These are phyloP conservation scores for Perca schrenkii DNA, from an alignment of 2,113 vertebrate species.

Conservation along the genomic window DNA sequence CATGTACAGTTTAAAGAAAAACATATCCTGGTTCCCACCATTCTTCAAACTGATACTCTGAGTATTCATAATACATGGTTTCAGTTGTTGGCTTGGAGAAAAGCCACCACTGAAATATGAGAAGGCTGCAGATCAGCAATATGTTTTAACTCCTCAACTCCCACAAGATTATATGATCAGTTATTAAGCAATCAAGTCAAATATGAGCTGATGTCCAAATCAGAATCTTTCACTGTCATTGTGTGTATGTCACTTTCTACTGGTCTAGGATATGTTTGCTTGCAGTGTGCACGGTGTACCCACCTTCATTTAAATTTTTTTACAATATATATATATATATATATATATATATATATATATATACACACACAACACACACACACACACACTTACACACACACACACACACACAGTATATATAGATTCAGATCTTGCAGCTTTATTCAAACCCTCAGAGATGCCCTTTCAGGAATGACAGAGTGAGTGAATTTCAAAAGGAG, in stretches of 20 bases:
- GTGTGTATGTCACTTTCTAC: not conserved
- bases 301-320: too few species aligned
- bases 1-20: not conserved
- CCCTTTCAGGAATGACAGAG: constrained; percentile 79
- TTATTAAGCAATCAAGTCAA: not conserved
- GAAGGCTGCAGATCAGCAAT: not conserved
- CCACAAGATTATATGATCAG: not conserved
- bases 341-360: too few species aligned
- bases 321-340: too few species aligned
- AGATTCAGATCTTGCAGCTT: constrained; percentile 16
- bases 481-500: constrained; percentile 51
- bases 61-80: not conserved
- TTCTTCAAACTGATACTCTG: not conserved
- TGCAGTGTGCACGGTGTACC: not conserved
- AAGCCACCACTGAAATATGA: not conserved
- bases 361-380: too few species aligned
- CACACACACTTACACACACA: too few species aligned
- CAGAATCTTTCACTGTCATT: not conserved
- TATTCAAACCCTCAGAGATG: constrained; percentile 53
- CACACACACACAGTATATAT: too few species aligned
- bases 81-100: not conserved
- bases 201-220: not conserved
- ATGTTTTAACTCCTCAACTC: not conserved
- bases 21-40: not conserved
- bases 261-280: not conserved